Evolutionary conservation across 2,113 vertebrate species (phyloP).

Genomic region (Pelmatolapia mariae): DNA sequence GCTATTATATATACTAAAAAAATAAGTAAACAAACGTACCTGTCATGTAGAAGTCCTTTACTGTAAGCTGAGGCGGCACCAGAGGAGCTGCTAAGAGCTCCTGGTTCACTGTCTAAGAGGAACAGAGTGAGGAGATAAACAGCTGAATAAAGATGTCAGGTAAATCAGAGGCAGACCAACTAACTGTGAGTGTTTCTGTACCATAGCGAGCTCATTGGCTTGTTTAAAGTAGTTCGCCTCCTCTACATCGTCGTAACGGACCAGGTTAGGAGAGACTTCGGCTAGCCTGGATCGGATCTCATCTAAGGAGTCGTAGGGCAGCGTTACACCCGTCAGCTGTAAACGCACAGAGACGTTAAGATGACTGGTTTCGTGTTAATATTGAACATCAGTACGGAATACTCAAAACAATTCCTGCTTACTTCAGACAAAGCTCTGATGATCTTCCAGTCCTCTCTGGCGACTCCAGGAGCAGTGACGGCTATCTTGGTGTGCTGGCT

Average conservation of each 20-base stretch:
- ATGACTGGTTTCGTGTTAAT: not conserved
- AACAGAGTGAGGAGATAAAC: not conserved
- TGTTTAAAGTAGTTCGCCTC: slow-evolving; percentile 95
- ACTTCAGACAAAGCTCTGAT: slow-evolving; percentile 95
- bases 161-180: not conserved
- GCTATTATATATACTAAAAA: not conserved
- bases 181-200: not conserved
- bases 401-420: not conserved
- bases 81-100: slow-evolving; percentile 85
- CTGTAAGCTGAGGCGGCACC: slow-evolving; percentile 88
- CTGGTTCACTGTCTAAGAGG: slow-evolving; percentile 81
- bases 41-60: slow-evolving; percentile 99
- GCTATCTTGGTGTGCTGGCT: slow-evolving; percentile 90
- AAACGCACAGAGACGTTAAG: not conserved
- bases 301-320: slow-evolving; percentile 88
- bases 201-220: slow-evolving; percentile 84
- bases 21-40: slow-evolving; percentile 59
- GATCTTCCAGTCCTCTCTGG: slow-evolving; percentile 96
- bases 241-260: slow-evolving; percentile 90
- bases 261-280: slow-evolving; percentile 91
- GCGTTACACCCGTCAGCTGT: slow-evolving; percentile 83
- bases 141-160: fast-evolving
- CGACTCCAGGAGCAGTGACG: slow-evolving; percentile 89
- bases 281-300: slow-evolving; percentile 83
- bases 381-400: fast-evolving